Conservation (phyloP, 1,140 invertebrate genomes). For the Grapholita molesta region DNA sequence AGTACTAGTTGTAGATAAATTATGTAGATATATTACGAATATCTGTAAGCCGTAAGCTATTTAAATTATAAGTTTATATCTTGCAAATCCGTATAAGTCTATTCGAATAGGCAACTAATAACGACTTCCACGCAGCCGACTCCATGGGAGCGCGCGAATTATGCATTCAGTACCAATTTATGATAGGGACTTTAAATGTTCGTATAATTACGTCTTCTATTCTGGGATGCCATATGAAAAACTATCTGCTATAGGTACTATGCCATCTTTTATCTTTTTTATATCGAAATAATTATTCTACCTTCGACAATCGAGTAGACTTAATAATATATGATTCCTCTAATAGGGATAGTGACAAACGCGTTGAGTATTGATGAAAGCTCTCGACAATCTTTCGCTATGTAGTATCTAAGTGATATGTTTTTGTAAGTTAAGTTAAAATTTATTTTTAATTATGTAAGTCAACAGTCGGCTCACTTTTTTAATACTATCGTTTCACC, state of each 20-base stretch:
- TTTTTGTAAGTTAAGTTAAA: no score
- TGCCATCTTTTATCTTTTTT: neutral
- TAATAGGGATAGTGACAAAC: no score
- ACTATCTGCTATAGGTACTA: neutral
- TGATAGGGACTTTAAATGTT: conserved; percentile 13
- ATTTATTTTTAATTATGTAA: no score
- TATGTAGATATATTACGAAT: neutral
- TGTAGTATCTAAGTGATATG: no score
- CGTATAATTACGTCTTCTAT: conserved; percentile 25
- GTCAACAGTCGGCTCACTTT: no score
- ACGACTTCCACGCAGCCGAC: neutral
- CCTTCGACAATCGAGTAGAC: neutral
- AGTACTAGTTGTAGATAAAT: neutral
- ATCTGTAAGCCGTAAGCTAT: neutral
- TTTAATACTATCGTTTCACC: no score
- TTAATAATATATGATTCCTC: no score
- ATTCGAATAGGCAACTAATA: neutral
- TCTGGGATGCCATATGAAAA: conserved; percentile 24
- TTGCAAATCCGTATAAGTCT: neutral
- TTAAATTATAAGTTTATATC: neutral
- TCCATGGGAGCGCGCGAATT: neutral
- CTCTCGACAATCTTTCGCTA: no score
- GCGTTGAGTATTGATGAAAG: no score
- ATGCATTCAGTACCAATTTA: conserved; percentile 17
- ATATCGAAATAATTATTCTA: neutral